These are phyloP conservation scores for Hassar affinis DNA, from an alignment of 2,113 vertebrate genomes.

Conservation along the genomic window DNA sequence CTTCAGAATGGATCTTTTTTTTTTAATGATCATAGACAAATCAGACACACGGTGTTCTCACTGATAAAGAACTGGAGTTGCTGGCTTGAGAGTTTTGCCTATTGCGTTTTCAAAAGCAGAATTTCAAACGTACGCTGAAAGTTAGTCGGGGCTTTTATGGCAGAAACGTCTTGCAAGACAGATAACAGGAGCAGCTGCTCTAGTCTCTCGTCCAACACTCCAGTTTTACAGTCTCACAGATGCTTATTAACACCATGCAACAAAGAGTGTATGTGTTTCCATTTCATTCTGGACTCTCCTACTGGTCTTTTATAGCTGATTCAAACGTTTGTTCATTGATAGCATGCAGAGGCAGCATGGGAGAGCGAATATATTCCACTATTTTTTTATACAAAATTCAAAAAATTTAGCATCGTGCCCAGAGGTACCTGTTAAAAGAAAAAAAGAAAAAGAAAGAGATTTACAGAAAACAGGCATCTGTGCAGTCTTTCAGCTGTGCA, in stretches of 20 bases:
- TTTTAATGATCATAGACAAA: neutral
- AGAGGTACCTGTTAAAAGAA: neutral
- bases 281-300: neutral
- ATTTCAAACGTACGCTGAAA: neutral
- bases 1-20: neutral
- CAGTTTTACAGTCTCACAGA: conserved; percentile 24
- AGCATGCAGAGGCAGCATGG: no score
- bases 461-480: conserved; percentile 23
- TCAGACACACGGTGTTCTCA: neutral
- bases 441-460: neutral
- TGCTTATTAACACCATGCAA: conserved; percentile 34
- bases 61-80: neutral
- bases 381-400: neutral
- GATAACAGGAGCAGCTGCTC: conserved; percentile 11
- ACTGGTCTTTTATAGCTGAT: neutral
- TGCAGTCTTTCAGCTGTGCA: conserved; percentile 49
- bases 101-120: conserved; percentile 1
- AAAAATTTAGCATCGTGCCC: neutral
- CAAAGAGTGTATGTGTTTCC: neutral
- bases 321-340: no score
- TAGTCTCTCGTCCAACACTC: conserved; percentile 1
- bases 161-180: neutral
- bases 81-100: neutral
- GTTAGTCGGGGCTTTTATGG: conserved; percentile 1
- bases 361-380: no score